phyloP scores from a whole-genome alignment of 1,140 invertebrate species.

The Diabrotica undecimpunctata region DNA sequence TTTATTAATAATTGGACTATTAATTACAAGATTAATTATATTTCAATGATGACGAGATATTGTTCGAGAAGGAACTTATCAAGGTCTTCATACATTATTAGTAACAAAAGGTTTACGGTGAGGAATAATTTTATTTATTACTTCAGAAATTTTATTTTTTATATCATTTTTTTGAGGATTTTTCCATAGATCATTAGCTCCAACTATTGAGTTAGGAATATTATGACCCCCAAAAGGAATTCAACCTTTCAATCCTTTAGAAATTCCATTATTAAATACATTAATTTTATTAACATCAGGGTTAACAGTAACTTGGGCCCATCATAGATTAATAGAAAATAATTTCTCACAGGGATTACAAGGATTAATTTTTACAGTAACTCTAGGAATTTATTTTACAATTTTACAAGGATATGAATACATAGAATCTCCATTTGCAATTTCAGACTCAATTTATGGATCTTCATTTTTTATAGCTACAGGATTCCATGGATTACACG shows the following conservation, averaged over 20 bases:
- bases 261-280: constrained; percentile 62
- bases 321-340: constrained; percentile 55
- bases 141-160: constrained; percentile 62
- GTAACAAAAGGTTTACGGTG: constrained; percentile 52
- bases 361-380: constrained; percentile 52
- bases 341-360: constrained; percentile 47
- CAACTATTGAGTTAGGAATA: constrained; percentile 58
- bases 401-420: constrained; percentile 52
- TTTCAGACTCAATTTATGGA: constrained; percentile 61
- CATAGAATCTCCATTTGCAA: constrained; percentile 51
- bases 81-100: constrained; percentile 51
- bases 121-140: constrained; percentile 64
- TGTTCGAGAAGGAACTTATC: constrained; percentile 54
- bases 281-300: constrained; percentile 57
- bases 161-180: constrained; percentile 62
- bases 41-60: constrained; percentile 64
- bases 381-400: constrained; percentile 50
- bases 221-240: constrained; percentile 58
- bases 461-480: constrained; percentile 67
- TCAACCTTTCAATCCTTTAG: constrained; percentile 57
- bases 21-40: constrained; percentile 51
- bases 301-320: constrained; percentile 55
- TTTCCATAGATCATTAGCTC: constrained; percentile 60
- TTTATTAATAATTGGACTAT: constrained; percentile 49
- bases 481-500: constrained; percentile 70